Base-by-base conservation (phyloP, 2,797 vertebrate species). In the Notolepis coatsorum region DNA sequence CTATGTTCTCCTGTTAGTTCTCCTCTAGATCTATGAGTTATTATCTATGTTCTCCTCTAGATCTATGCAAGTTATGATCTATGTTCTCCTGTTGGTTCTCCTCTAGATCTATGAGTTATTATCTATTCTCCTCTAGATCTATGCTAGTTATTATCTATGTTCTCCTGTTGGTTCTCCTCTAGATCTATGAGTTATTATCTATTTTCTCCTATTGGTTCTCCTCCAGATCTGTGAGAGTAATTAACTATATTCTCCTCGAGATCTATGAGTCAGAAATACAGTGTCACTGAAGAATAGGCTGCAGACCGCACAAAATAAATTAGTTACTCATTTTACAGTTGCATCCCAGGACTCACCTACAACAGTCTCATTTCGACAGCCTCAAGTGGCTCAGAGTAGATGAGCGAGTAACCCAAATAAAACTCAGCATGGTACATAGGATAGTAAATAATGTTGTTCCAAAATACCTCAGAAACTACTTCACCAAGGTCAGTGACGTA, bases 191-290 rank as follows among this genome's bases (percentile, higher is more conserved):
- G 62, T 23, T 66, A 12, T 24, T 25, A 23, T 30, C 12, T 12
- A 17, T 5, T 24, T 30, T 8, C 23, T 5, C 35, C 20, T 20
- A 9, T 5, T 15, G 1, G 1, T 49, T 59, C 5, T 51, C 9
- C 56, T 23, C 30, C 75, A 98, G 97, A 70, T 93, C 7, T 82
- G 87, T 45, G 50, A 93, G 62, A 92, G 93, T 0, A 64, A 12
- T 24, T 25, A 23, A 41, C 12, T 12, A 17, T 5, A 1, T 49
- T 59, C 5, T 51, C 9, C 56, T 23, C 30, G 75, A 98, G 97
- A 70, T 93, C 7, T 82, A 86, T 45, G 50, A 93, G 62, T n/a
- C n/a, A n/a, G n/a, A n/a, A n/a, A n/a, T n/a, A n/a, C n/a, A n/a
- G n/a, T n/a, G n/a, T n/a, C n/a, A n/a, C n/a, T n/a, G n/a, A n/a